Conservation (phyloP, 2,888 invertebrate genomes). For the Anorthoa munda region DNA sequence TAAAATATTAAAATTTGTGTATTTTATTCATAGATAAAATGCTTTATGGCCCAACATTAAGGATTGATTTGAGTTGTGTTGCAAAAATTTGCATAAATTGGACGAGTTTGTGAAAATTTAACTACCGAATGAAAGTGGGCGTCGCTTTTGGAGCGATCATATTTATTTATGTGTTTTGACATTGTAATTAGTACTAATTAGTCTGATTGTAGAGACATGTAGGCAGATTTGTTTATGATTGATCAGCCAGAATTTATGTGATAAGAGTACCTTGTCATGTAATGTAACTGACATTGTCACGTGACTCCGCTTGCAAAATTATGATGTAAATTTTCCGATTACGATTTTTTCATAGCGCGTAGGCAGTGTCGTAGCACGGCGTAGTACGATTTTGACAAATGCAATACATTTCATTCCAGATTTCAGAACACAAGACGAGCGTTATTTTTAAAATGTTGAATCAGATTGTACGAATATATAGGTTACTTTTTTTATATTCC, state of each 20-base stretch:
- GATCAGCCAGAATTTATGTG: slow-evolving; percentile 12
- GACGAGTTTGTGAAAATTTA: slow-evolving; percentile 62
- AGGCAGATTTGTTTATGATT: slow-evolving; percentile 41
- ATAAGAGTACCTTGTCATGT: slow-evolving; percentile 20
- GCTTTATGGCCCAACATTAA: slow-evolving; percentile 33
- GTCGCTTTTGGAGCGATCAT: slow-evolving; percentile 58
- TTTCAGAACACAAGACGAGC: not conserved
- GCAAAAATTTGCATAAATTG: slow-evolving; percentile 72
- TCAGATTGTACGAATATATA: not conserved
- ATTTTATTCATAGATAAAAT: slow-evolving; percentile 52
- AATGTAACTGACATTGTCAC: not conserved
- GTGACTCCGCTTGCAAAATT: not conserved
- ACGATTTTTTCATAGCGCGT: not conserved
- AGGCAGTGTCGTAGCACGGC: not conserved
- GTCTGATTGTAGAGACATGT: slow-evolving; percentile 37
- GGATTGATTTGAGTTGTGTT: slow-evolving; percentile 71
- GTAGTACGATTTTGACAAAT: not conserved
- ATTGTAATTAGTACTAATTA: slow-evolving; percentile 70
- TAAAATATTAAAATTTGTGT: slow-evolving; percentile 34
- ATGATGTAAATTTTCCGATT: not conserved
- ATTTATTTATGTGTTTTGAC: slow-evolving; percentile 67
- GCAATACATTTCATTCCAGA: not conserved
- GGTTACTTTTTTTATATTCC: not conserved
- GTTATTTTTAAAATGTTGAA: not conserved
- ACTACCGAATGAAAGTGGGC: slow-evolving; percentile 68